A percentile compares a stretch with the other conserved stretches of the same genome.
These are phyloP conservation scores for Schizopygopsis malacanthus DNA, from an alignment of 2,797 vertebrate species.

Conservation along the genomic window DNA sequence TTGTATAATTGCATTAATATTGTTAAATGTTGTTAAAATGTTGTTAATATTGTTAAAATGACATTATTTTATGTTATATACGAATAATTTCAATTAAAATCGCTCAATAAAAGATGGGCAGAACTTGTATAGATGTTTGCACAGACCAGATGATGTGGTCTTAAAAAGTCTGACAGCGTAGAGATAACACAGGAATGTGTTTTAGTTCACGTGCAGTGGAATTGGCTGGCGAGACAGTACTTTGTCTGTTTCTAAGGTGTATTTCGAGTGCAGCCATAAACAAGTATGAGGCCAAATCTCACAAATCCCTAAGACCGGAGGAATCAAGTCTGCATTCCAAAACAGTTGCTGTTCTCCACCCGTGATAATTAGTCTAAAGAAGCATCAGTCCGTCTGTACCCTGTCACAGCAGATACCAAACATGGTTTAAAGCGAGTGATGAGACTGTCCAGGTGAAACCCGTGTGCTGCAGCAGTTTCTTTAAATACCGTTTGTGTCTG, in stretches of 20 bases:
- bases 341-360: conserved; percentile 17
- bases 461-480: conserved; percentile 51
- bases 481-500: conserved; percentile 43
- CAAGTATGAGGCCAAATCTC: conserved; percentile 8
- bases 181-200: neutral
- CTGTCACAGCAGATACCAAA: conserved; percentile 43
- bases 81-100: neutral
- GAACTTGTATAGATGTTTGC: neutral
- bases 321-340: conserved; percentile 24
- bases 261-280: conserved; percentile 22
- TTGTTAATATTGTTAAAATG: no score
- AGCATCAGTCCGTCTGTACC: neutral
- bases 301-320: conserved; percentile 15
- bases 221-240: neutral
- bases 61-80: no score
- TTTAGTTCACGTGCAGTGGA: neutral
- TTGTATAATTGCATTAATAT: neutral
- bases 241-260: conserved; percentile 1
- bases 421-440: conserved; percentile 65
- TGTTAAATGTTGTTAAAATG: no score
- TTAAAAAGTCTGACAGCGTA: neutral
- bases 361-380: conserved; percentile 20
- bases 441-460: conserved; percentile 69
- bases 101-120: neutral
- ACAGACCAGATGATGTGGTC: neutral